Evolutionary conservation across 2,888 invertebrate species (phyloP).

Genomic region (Cephus spinipes): DNA sequence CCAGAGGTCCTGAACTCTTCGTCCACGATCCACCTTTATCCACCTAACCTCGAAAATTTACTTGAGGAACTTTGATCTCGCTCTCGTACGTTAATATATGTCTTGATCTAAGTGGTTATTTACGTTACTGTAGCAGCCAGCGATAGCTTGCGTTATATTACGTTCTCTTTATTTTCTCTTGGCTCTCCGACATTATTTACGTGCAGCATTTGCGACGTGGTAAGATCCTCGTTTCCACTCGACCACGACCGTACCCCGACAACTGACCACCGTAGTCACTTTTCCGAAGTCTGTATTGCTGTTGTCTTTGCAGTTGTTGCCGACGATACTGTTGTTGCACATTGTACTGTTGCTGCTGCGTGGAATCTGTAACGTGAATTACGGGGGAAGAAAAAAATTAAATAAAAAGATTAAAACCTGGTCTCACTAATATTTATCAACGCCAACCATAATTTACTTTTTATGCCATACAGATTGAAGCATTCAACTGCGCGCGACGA

Average conservation of each 20-base stretch:
- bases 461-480: neutral
- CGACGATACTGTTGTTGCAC: conserved; percentile 32
- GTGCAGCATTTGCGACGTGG: conserved; percentile 48
- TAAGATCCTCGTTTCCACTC: conserved; percentile 51
- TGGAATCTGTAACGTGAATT: neutral
- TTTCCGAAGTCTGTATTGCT: conserved; percentile 27
- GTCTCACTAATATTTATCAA: neutral
- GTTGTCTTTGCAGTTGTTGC: conserved; percentile 26
- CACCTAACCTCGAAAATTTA: neutral
- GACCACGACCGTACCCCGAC: conserved; percentile 44
- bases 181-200: conserved; percentile 21
- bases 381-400: no score
- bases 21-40: neutral
- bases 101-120: neutral
- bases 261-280: conserved; percentile 36
- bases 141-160: neutral
- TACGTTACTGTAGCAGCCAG: neutral
- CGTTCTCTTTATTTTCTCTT: conserved; percentile 2
- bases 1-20: neutral
- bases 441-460: neutral
- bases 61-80: conserved; percentile 19
- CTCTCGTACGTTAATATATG: neutral
- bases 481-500: neutral
- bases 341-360: conserved; percentile 30
- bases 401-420: no score